Base-by-base conservation (phyloP, 2,113 vertebrate genomes). In the Neopipo cinnamomea region DNA sequence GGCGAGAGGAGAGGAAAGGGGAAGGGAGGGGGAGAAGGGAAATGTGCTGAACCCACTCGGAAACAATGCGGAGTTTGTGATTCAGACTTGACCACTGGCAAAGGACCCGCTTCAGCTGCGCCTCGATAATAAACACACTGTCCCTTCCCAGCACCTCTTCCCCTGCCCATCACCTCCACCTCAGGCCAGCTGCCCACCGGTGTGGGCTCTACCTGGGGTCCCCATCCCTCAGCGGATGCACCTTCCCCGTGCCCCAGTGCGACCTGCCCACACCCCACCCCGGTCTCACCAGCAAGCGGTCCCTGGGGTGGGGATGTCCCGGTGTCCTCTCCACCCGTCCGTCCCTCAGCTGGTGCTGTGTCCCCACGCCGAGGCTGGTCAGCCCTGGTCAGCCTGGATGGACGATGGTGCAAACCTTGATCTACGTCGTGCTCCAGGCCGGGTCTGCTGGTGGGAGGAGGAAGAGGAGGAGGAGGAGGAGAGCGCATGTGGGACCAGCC, bases 21-120 rank as follows among this genome's bases (percentile, higher is more conserved):
- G 84, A 81, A 87, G 88, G 87, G 93, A 53, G 91, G 87, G 85
- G 82, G 81, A 86, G 85, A 68, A 93, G 92, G 75, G 85, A 90
- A 96, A 81, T 74, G 87, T 44, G 80, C 96, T 84, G 90, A 96
- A 86, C 92, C 89, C 79, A 84, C 93, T 89, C 24, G 2, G 62
- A 82, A 96, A 97, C 97, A 97, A 97, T 95, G 93, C 75, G 1
- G 81, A 96, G 96, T 96, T 95, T 97, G 97, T 97, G 97, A 93
- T 89, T 83, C 94, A 93, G 95, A 37, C 94, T 68, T 94, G 94
- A 94, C 95, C 92, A 84, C 89, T 95, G 97, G 92, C 95, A 94
- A 85, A 80, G 86, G 31, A 74, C 79, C 91, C 5, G 91, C 88
- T 94, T 96, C 95, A 96, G 94, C 95, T 95, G 96, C 4, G 49